A percentile compares a stretch with the other conserved stretches of the same genome.
phyloP scores from a whole-genome alignment of 2,113 vertebrate species.

The Plectropomus leopardus region DNA sequence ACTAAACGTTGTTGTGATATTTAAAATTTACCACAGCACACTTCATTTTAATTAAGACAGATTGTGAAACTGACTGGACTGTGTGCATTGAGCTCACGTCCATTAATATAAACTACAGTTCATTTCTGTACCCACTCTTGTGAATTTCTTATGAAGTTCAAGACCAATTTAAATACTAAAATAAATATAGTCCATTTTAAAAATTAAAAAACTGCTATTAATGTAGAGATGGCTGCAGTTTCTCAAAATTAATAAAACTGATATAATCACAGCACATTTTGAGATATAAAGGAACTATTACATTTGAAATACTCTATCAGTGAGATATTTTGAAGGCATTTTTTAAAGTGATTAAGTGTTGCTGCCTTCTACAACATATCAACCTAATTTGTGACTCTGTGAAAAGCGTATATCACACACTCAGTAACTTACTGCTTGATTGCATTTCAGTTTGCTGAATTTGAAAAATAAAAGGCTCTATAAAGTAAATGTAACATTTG shows the following conservation, averaged over 20 bases:
- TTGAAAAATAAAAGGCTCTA: not conserved
- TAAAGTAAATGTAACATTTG: conserved; percentile 1
- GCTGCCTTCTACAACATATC: conserved; percentile 21
- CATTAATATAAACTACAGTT: conserved; percentile 1
- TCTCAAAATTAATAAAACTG: conserved; percentile 13
- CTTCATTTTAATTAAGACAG: conserved; percentile 41
- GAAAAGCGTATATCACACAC: conserved; percentile 23
- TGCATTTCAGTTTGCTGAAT: conserved; percentile 30
- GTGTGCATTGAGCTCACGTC: conserved; percentile 30
- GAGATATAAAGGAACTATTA: conserved; percentile 13
- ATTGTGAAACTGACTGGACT: conserved; percentile 15
- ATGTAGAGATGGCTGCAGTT: not conserved
- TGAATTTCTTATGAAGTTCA: conserved; percentile 8
- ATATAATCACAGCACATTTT: conserved; percentile 7
- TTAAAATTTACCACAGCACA: conserved; percentile 8
- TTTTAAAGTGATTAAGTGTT: conserved; percentile 35
- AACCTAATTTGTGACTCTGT: conserved; percentile 39
- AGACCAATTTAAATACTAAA: conserved; percentile 3
- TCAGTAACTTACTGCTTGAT: conserved; percentile 32
- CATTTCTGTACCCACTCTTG: not conserved
- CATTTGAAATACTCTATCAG: conserved; percentile 18
- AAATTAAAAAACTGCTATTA: conserved; percentile 12
- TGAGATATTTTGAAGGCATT: conserved; percentile 21
- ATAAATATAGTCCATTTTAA: conserved; percentile 3
- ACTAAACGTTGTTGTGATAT: conserved; percentile 6